phyloP scores from a whole-genome alignment of 2,797 vertebrate genomes.

The Anabacerthia variegaticeps region DNA sequence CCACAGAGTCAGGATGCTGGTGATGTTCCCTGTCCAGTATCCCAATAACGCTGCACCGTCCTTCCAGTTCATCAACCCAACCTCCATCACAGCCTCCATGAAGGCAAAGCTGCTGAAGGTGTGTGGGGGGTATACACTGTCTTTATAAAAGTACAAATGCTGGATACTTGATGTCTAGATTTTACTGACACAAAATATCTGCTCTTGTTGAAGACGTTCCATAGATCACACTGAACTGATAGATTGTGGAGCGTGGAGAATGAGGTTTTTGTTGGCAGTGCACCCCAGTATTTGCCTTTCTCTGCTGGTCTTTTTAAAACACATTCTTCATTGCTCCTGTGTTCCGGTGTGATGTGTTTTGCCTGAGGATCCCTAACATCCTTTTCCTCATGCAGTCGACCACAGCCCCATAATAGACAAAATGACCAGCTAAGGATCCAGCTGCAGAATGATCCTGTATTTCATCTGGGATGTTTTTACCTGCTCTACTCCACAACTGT shows the following conservation, averaged over 20 bases:
- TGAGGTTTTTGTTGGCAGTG: not conserved
- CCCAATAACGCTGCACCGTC: constrained; percentile 94
- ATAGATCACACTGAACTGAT: not conserved
- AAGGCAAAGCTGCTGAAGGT: constrained; percentile 97
- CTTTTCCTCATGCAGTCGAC: not conserved
- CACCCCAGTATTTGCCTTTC: not conserved
- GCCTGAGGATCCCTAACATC: not conserved
- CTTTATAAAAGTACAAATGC: not conserved
- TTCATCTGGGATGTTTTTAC: not conserved
- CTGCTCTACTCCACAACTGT: not conserved
- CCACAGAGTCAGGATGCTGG: constrained; percentile 91
- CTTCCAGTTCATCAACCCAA: constrained; percentile 94
- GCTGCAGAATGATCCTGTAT: not conserved
- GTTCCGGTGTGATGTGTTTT: not conserved
- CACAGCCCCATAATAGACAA: not conserved
- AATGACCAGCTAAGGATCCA: not conserved
- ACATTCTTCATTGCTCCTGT: not conserved
- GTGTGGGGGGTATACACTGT: not conserved
- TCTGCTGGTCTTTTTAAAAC: not conserved
- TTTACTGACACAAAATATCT: not conserved
- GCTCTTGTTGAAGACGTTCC: not conserved
- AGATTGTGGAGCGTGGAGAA: not conserved
- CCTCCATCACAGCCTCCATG: constrained; percentile 91
- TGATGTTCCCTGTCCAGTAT: constrained; percentile 94
- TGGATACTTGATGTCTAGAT: not conserved